Conservation (phyloP, 1,140 invertebrate genomes). For the Drosophila tropicalis region DNA sequence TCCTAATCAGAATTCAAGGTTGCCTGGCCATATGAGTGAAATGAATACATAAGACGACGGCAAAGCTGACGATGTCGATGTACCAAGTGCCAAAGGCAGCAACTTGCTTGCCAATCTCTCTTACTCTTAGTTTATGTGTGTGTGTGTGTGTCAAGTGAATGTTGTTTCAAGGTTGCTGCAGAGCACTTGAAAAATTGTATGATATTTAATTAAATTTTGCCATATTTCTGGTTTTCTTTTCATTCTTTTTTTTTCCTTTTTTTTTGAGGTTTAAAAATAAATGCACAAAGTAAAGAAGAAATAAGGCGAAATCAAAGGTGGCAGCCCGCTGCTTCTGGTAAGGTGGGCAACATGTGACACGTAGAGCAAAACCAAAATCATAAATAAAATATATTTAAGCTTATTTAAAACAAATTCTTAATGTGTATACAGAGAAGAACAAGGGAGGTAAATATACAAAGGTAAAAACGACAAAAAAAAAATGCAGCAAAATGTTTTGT, state of each 20-base stretch:
- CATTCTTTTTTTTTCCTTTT: conserved; percentile 17
- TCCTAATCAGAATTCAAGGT: conserved; percentile 81
- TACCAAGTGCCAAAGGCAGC: conserved; percentile 64
- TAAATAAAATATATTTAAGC: conserved; percentile 50
- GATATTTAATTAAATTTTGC: conserved; percentile 76
- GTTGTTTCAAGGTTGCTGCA: conserved; percentile 71
- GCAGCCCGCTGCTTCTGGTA: conserved; percentile 25
- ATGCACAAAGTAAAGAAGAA: conserved; percentile 65
- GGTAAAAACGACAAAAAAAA: background rate
- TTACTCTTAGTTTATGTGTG: conserved; percentile 18
- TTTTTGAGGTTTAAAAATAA: conserved; percentile 62
- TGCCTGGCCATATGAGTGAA: conserved; percentile 74
- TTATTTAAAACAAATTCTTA: conserved; percentile 4
- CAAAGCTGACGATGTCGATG: conserved; percentile 54
- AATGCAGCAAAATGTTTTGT: background rate
- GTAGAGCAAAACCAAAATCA: conserved; percentile 36
- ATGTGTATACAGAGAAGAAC: background rate
- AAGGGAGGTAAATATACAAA: background rate
- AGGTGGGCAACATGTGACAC: conserved; percentile 22
- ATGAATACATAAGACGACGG: conserved; percentile 52
- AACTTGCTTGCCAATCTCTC: conserved; percentile 57
- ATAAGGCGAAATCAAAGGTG: conserved; percentile 32
- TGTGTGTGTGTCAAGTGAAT: conserved; percentile 58
- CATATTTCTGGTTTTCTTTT: conserved; percentile 53
- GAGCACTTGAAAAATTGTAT: conserved; percentile 60